phyloP scores from a whole-genome alignment of 1,140 invertebrate species.

The Ips nitidus region DNA sequence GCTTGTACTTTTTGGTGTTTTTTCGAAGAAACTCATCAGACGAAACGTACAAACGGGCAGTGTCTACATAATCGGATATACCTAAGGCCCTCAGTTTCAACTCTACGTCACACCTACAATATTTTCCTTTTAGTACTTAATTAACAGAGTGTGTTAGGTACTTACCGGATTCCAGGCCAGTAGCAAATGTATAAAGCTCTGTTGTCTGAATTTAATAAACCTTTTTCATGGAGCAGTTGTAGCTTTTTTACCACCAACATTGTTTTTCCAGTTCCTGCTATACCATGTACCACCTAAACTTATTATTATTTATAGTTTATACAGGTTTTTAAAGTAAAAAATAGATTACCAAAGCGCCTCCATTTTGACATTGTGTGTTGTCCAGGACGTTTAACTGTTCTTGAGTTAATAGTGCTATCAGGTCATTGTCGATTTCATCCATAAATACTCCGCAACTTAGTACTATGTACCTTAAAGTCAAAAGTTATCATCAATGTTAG shows the following conservation, averaged over 20 bases:
- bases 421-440: constrained; percentile 49
- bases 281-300: constrained; percentile 47
- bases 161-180: constrained; percentile 52
- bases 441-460: constrained; percentile 51
- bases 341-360: constrained; percentile 39
- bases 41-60: constrained; percentile 47
- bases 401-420: constrained; percentile 49
- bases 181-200: constrained; percentile 51
- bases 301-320: background rate
- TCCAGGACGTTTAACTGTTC: constrained; percentile 48
- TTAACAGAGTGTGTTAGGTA: background rate
- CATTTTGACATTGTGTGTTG: constrained; percentile 35
- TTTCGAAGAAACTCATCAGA: constrained; percentile 44
- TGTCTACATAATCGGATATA: constrained; percentile 48
- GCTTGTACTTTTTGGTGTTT: constrained; percentile 47
- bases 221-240: constrained; percentile 43
- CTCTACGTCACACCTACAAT: constrained; percentile 45
- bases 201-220: constrained; percentile 46
- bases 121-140: background rate
- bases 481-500: background rate
- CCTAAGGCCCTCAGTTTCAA: constrained; percentile 47
- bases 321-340: background rate
- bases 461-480: constrained; percentile 47
- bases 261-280: constrained; percentile 52
- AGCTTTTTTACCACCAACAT: constrained; percentile 50